Conservation (phyloP, 2,888 invertebrate species). For the Lithophane leautieri region DNA sequence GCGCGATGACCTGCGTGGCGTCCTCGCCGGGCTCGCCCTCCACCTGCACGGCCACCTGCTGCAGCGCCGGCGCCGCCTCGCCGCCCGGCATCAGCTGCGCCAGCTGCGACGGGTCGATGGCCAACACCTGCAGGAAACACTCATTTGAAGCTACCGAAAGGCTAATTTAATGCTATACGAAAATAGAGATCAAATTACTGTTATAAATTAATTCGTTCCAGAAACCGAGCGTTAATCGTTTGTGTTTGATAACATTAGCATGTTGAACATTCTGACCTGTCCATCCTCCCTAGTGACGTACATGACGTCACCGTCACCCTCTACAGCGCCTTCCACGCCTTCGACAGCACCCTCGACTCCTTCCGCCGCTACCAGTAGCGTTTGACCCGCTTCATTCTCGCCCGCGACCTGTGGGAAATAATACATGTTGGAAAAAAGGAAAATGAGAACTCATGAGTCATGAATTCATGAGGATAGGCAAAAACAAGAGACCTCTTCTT, state of each 20-base stretch:
- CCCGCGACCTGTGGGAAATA: conserved; percentile 91
- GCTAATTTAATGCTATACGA: not conserved
- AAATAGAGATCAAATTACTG: not conserved
- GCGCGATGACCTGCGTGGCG: conserved; percentile 95
- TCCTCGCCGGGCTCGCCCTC: conserved; percentile 90
- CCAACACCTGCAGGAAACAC: conserved; percentile 85
- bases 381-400: conserved; percentile 88
- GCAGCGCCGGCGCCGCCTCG: conserved; percentile 85
- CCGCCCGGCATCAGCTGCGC: conserved; percentile 91
- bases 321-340: conserved; percentile 94
- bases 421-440: too few species aligned
- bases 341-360: conserved; percentile 92
- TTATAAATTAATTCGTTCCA: not conserved
- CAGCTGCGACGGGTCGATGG: conserved; percentile 88
- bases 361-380: conserved; percentile 92
- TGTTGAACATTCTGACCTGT: conserved; percentile 74
- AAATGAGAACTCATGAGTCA: not conserved
- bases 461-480: not conserved
- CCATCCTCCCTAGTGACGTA: conserved; percentile 88
- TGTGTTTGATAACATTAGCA: not conserved
- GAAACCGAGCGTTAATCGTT: not conserved
- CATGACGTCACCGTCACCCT: conserved; percentile 93
- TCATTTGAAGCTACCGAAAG: conserved; percentile 2
- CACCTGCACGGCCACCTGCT: conserved; percentile 89
- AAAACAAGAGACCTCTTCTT: not conserved